phyloP scores from a whole-genome alignment of 2,113 vertebrate genomes.

The Ochotona curzoniae region DNA sequence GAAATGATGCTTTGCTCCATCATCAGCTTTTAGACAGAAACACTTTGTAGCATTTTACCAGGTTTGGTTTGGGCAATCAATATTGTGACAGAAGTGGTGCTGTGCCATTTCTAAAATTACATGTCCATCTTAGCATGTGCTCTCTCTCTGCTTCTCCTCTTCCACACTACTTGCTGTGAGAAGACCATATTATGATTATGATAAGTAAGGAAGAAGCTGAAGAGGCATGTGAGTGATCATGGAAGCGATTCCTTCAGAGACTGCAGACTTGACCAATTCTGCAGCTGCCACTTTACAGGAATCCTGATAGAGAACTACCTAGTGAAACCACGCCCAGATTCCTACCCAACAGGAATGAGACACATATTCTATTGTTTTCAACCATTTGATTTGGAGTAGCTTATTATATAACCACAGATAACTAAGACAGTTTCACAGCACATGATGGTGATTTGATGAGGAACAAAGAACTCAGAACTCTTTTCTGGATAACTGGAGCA shows the following conservation, averaged over 20 bases:
- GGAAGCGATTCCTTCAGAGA: neutral
- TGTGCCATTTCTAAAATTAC: neutral
- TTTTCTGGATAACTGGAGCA: neutral
- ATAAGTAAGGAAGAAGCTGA: neutral
- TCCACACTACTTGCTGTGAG: neutral
- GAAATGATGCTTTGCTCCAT: neutral
- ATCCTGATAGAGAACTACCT: neutral
- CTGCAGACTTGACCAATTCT: neutral
- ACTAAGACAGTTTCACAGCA: neutral
- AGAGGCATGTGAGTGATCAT: neutral
- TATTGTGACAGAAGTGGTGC: neutral
- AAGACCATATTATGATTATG: neutral
- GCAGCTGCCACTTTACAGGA: neutral
- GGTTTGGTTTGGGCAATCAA: neutral
- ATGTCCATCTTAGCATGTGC: neutral
- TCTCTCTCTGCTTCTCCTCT: neutral
- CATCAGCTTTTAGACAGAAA: neutral
- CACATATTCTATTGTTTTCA: neutral
- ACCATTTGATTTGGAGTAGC: neutral
- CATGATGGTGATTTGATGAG: neutral
- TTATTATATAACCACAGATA: neutral
- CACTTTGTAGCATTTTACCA: neutral
- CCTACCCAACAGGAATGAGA: neutral
- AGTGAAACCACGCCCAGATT: neutral
- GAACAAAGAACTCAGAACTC: neutral